Evolutionary conservation across 2,888 invertebrate genomes (phyloP), one percentile per base, ranked within the genome.

Genomic region (Nysson spinosus): DNA sequence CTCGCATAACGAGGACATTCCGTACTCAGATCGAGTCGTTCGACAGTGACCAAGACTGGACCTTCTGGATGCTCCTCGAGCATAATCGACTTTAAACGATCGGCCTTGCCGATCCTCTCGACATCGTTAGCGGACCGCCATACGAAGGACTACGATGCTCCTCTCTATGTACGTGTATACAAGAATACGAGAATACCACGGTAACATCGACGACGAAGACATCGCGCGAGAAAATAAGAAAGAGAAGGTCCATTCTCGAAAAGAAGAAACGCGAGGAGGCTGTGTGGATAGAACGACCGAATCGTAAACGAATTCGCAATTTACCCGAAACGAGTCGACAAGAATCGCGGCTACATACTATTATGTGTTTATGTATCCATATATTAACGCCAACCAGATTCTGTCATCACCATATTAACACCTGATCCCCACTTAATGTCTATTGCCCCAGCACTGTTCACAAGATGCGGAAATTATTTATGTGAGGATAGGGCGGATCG

Each of bases 61-160:
- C 42, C 50, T 12, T 54, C 52, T 60, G 65, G 64, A 71, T 62
- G 39, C 35, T 60, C 55, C 28, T 63, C 61, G 44, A 66, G 69
- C 39, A 72, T 75, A 75, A 75, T 75, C 74, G 74, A 75, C 75
- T 75, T 75, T 75, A 75, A 75, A 75, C 75, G 75, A 75, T 75
- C 69, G 69, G 56, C 69, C 75, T 75, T 69, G 72, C 62, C 72
- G 73, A 70, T 75, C 62, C 64, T 46, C 49, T 60, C 69, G 61
- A 57, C 72, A 64, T 75, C 75, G 75, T 75, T 75, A 75, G 52
- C 56, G 72, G 34, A 32, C 51, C 51, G 56, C 62, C 49, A 57
- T 58, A 54, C 60, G 44, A 54, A 3, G 32, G 50, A 67, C 37
- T 50, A 52, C 58, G 63, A 52, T 60, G 46, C 39, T 42, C 52